Evolutionary conservation across 2,888 invertebrate species (phyloP), one percentile per base, ranked within the genome.

Genomic region (Hirudinaria manillensis): DNA sequence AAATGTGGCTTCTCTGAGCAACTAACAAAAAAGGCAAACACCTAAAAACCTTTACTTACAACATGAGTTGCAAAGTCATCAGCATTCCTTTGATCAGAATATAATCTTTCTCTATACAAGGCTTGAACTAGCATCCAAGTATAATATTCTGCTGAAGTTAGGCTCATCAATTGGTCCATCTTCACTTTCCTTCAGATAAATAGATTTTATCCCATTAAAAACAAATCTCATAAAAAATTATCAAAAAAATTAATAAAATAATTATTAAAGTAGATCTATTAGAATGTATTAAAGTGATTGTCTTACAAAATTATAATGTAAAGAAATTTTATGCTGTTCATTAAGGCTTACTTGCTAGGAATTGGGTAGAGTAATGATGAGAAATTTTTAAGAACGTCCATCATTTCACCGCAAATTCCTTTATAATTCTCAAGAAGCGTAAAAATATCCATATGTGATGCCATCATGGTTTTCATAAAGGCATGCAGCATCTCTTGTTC

Each of bases 61-160:
- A 29, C 27, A 65, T 65, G 32, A 27, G 32, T 32, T 65, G 27
- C 13, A 45, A 45, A 45, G 45, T 45, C 45, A 45, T 45, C 45
- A 10, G 16, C 16, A 45, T 45, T 45, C 45, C 16, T 45, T 45
- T 10, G 16, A 45, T 16, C 45, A 45, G 45, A 45, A 29, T 27
- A 61, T n/a, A n/a, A 3, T 61, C 61, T 61, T 61, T 61, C 61
- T 29, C 29, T 61, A n/a, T 27, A 61, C 19, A 61, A 61, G n/a
- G 61, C 61, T 29, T 61, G 61, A 61, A 61, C 61, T 7, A 61
- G 61, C 61, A 61, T 61, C 61, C 61, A 61, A 29, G 24, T 61
- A n/a, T 61, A 27, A 7, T 21, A 61, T n/a, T 61, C 61, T n/a
- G n/a, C 13, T 29, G 61, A 27, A 24, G n/a, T 27, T n/a, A 61